Conservation (phyloP, 2,888 invertebrate species). For the Caenorhabditis sp. region DNA sequence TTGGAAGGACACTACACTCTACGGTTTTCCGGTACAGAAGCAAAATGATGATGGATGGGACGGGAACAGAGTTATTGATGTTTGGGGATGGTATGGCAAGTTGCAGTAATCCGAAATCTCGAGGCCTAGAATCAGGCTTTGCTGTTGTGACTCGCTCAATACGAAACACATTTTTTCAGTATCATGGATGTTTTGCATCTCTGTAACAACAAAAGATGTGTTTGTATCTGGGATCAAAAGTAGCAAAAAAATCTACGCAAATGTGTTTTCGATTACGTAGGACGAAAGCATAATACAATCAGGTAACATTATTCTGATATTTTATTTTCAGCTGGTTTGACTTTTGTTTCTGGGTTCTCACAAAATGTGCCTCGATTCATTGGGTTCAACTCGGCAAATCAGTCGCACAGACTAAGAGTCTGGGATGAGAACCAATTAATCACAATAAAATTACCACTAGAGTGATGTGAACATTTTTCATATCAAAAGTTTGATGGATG, state of each 20-base stretch:
- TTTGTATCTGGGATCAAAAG: neutral
- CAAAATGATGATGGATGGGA: slow-evolving; percentile 12
- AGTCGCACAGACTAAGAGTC: no score
- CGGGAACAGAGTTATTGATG: neutral
- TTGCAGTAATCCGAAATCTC: neutral
- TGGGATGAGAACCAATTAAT: no score
- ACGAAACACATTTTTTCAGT: no score
- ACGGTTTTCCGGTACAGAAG: slow-evolving; percentile 8
- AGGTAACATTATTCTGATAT: neutral
- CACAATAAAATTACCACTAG: no score
- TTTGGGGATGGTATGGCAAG: neutral
- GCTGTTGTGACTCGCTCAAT: no score
- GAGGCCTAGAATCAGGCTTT: no score
- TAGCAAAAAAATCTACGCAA: neutral
- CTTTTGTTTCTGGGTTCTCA: no score
- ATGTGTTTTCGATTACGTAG: slow-evolving; percentile 10
- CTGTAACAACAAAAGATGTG: neutral
- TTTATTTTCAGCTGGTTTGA: neutral
- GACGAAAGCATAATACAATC: neutral
- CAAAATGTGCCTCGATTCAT: no score
- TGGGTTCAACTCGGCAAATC: no score
- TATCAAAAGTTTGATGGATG: no score
- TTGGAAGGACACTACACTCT: slow-evolving; percentile 7
- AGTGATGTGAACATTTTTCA: no score
- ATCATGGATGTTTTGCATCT: neutral